These are phyloP conservation scores for Netelia melanura DNA, from an alignment of 2,888 invertebrate genomes.

Conservation along the genomic window DNA sequence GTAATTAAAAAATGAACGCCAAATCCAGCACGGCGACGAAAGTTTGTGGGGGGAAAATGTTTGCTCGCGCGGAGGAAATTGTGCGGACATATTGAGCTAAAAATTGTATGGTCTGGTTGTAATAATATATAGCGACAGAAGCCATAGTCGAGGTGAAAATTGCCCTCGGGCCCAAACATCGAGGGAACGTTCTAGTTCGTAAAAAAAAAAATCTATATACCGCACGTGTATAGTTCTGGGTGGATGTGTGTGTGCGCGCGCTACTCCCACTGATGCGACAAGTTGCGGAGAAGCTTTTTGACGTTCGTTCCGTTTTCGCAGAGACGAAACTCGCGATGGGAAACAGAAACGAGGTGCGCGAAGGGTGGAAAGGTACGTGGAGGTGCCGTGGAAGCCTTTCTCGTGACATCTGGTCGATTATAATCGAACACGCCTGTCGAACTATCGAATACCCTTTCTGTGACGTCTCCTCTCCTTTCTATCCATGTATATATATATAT, in stretches of 20 bases:
- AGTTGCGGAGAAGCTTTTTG: constrained; percentile 57
- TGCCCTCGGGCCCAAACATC: constrained; percentile 23
- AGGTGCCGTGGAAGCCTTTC: constrained; percentile 23
- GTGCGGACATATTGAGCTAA: constrained; percentile 25
- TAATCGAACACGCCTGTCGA: constrained; percentile 59
- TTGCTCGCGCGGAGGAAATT: neutral
- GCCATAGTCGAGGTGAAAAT: constrained; percentile 41
- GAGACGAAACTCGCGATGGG: constrained; percentile 29
- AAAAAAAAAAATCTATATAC: constrained; percentile 27
- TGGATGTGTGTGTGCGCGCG: neutral
- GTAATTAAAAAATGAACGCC: neutral
- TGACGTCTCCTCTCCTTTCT: constrained; percentile 3
- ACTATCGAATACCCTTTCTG: constrained; percentile 45
- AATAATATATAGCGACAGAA: neutral
- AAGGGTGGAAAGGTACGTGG: neutral
- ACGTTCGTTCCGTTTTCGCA: constrained; percentile 22
- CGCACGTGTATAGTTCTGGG: constrained; percentile 6
- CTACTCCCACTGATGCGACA: constrained; percentile 49
- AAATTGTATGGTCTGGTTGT: constrained; percentile 21
- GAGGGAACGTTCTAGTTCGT: constrained; percentile 26
- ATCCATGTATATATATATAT: neutral
- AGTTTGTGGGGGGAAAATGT: constrained; percentile 8
- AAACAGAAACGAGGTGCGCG: neutral
- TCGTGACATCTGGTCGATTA: constrained; percentile 61
- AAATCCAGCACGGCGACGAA: too few relatives aligned